Percentiles rank a stretch among this genome's conserved stretches.
phyloP scores from a whole-genome alignment of 2,797 vertebrate species.

The Macropus fuliginosus region DNA sequence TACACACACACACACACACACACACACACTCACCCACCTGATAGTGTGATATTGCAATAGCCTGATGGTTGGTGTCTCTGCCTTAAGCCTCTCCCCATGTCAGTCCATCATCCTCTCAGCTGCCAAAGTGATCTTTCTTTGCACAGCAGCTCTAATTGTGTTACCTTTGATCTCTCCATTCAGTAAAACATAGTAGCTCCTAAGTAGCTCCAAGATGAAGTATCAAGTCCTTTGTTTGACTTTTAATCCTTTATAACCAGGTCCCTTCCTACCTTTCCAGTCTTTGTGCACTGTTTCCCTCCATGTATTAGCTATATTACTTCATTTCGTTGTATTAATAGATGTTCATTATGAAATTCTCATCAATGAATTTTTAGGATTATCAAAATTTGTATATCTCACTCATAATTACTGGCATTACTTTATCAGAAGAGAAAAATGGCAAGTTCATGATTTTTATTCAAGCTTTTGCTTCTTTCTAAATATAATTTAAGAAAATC shows the following conservation, averaged over 20 bases:
- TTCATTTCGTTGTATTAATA: neutral
- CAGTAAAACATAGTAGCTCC: neutral
- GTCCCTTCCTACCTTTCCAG: neutral
- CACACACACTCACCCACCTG: neutral
- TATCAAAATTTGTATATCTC: neutral
- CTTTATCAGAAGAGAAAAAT: neutral
- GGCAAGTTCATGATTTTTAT: neutral
- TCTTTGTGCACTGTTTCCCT: neutral
- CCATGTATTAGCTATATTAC: neutral
- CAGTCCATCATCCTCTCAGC: neutral
- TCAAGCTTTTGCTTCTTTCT: constrained; percentile 44
- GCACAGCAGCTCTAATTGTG: neutral
- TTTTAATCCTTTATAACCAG: neutral
- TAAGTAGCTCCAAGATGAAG: neutral
- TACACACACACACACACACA: neutral
- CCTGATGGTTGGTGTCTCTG: neutral
- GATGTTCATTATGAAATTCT: neutral
- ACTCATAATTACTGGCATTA: too few species aligned
- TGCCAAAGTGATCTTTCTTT: neutral
- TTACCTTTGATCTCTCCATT: neutral
- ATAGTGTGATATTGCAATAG: neutral
- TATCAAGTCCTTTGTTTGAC: neutral
- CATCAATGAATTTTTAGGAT: neutral
- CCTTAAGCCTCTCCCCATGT: neutral
- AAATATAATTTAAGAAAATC: constrained; percentile 25